Base-by-base conservation (phyloP, 2,888 invertebrate species). In the Boloria selene region DNA sequence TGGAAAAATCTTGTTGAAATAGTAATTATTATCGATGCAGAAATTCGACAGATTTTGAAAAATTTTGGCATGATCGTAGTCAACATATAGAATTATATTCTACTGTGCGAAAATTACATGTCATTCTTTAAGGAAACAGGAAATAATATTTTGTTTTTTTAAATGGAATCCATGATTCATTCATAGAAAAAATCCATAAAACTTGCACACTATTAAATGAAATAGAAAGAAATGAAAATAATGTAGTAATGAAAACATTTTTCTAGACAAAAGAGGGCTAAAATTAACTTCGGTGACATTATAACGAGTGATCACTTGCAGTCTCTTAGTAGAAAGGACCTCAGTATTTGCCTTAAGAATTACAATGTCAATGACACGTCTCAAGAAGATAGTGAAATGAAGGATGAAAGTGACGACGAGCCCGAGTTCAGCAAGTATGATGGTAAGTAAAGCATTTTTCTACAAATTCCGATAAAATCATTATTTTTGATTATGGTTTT, bases 381-480 rank as follows among this genome's bases (percentile, higher is more conserved):
- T 18, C 52, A 70, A 7, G 68, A 73, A 13, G 80, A 83, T 31
- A 81, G 78, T n/a, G 74, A 79, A 31, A 77, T 81, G 76, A 62
- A 60, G 53, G 78, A 38, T 38, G 31, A 77, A 52, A 78, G 77
- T 31, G 73, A 76, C 7, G 61, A 73, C 22, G 86, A 87, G 67
- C 56, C 73, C 14, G 90, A 88, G 68, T 79, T 75, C 26, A 89
- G 86, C 70, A 92, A 91, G 88, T 92, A 91, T 81, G 85, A 91
- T 77, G 86, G 91, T 91, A 10, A 49, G 58, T 49, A 44, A 38
- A 38, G 18, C 3, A 44, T 18, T n/a, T 16, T 31, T 45, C 16
- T 26, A 52, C 10, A 38, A 38, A 38, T 38, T 38, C 10, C 10
- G 7, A 38, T 2, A 10, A 38, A 38, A 38, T 10, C 31, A 38